Conservation (phyloP, 1,140 invertebrate species). For the Procambarus clarkii region DNA sequence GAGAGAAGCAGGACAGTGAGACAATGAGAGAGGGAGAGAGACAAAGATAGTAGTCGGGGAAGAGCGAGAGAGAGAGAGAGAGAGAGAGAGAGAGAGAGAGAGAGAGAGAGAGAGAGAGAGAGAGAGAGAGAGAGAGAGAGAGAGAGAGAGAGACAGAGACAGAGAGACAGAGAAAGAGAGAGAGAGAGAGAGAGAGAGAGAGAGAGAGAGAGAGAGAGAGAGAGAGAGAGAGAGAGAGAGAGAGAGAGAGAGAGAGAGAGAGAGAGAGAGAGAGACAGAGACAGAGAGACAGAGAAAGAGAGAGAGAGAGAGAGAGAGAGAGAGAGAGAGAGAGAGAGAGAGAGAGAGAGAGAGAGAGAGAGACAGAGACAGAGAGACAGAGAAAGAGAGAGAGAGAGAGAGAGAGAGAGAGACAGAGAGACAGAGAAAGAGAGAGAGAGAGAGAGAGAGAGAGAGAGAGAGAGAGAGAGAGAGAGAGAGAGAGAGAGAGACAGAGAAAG, state of each 20-base stretch:
- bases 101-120: neutral
- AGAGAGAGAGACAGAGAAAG: constrained; percentile 4
- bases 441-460: constrained; percentile 9
- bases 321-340: neutral
- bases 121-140: neutral
- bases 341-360: neutral
- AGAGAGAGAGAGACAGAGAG: neutral
- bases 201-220: constrained; percentile 12
- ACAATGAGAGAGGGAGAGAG: no score
- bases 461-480: constrained; percentile 16
- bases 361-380: no score
- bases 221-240: constrained; percentile 28
- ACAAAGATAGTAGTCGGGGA: no score
- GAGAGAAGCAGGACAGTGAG: no score
- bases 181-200: neutral
- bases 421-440: neutral
- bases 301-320: neutral
- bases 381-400: no score
- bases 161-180: neutral
- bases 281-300: neutral
- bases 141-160: neutral
- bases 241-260: constrained; percentile 25
- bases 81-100: neutral
- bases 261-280: constrained; percentile 5
- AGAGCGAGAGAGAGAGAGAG: neutral